Evolutionary conservation across 1,140 invertebrate genomes (phyloP).

Genomic region (Drosophila pseudoobscura): DNA sequence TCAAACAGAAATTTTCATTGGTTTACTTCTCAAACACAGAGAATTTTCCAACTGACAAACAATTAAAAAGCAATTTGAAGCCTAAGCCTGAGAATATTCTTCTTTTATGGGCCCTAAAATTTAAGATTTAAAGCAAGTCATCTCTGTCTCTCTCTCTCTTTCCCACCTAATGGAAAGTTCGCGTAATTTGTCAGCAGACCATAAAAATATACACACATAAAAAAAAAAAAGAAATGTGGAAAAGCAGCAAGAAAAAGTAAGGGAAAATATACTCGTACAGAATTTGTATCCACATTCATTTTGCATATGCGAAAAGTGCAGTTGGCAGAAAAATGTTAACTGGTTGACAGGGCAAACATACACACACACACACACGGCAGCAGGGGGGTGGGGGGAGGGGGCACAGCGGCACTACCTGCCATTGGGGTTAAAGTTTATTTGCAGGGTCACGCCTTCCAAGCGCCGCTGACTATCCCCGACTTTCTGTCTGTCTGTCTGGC

Average conservation of each 20-base stretch:
- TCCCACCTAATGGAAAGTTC: slow-evolving; percentile 67
- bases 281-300: slow-evolving; percentile 36
- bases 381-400: slow-evolving; percentile 13
- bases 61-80: slow-evolving; percentile 58
- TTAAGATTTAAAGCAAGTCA: slow-evolving; percentile 47
- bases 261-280: slow-evolving; percentile 4
- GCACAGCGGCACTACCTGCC: slow-evolving; percentile 19
- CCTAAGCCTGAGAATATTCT: slow-evolving; percentile 25
- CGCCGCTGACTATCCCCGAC: not conserved
- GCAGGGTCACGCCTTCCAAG: slow-evolving; percentile 47
- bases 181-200: slow-evolving; percentile 77
- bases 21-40: slow-evolving; percentile 1
- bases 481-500: slow-evolving; percentile 30
- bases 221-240: slow-evolving; percentile 1
- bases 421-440: slow-evolving; percentile 66
- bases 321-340: slow-evolving; percentile 67
- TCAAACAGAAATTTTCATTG: slow-evolving; percentile 2
- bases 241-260: too few relatives aligned
- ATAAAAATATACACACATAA: slow-evolving; percentile 61
- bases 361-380: not conserved
- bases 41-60: slow-evolving; percentile 5
- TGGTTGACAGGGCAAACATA: slow-evolving; percentile 41
- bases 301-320: slow-evolving; percentile 48
- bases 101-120: slow-evolving; percentile 8
- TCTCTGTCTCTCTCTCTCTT: not conserved